Conservation (phyloP, 2,888 invertebrate genomes). For the Drosophila ezoana region DNA sequence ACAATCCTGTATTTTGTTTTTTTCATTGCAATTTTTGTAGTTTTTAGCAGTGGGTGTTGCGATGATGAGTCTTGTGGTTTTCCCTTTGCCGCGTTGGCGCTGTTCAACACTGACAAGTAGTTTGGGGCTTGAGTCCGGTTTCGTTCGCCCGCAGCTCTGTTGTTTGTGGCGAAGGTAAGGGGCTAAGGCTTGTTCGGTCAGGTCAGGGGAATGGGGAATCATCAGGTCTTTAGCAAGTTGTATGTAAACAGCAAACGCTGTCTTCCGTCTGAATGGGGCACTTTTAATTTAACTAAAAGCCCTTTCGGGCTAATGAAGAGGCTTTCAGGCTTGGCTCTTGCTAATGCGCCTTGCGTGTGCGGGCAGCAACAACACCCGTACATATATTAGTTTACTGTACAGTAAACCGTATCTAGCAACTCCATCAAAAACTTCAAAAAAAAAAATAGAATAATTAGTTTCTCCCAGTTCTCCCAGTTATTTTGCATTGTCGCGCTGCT, state of each 20-base stretch:
- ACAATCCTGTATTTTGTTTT: not conserved
- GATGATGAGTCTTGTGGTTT: constrained; percentile 4
- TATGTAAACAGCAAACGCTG: constrained; percentile 3
- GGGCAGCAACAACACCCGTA: constrained; percentile 40
- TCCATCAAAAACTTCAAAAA: constrained; percentile 22
- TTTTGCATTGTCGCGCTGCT: constrained; percentile 56
- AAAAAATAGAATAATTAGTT: constrained; percentile 40
- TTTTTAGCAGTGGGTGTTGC: constrained; percentile 11
- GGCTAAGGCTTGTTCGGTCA: not conserved
- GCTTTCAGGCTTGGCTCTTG: constrained; percentile 40
- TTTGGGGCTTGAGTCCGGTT: constrained; percentile 13
- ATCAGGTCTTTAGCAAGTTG: constrained; percentile 19
- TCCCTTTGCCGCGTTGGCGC: constrained; percentile 17
- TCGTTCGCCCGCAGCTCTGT: constrained; percentile 24
- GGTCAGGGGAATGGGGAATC: constrained; percentile 3
- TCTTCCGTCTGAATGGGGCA: constrained; percentile 6
- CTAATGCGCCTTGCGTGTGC: constrained; percentile 68
- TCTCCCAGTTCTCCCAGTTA: constrained; percentile 19
- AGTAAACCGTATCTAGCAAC: constrained; percentile 22
- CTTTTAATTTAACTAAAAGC: constrained; percentile 74
- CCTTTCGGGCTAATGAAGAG: constrained; percentile 37
- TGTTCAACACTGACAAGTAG: constrained; percentile 11
- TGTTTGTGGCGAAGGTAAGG: not conserved
- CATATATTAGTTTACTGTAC: constrained; percentile 1
- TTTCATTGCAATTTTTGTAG: constrained; percentile 7